Evolutionary conservation across 2,113 vertebrate species (phyloP).

Genomic region (Cottus gobio): DNA sequence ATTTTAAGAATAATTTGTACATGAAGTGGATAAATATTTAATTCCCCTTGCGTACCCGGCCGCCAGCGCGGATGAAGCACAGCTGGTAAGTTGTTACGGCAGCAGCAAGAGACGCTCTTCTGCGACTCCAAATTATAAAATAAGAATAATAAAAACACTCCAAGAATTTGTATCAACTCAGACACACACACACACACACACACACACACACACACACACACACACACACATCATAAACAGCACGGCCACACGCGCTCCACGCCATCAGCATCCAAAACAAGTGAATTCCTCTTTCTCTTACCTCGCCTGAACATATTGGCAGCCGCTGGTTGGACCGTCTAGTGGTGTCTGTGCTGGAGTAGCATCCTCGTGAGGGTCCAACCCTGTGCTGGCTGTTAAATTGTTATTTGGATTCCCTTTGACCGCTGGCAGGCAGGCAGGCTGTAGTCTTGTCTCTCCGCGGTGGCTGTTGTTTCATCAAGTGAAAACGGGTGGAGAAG

Average conservation of each 20-base stretch:
- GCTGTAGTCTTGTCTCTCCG: conserved; percentile 43
- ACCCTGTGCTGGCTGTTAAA: conserved; percentile 18
- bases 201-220: conserved; percentile 1
- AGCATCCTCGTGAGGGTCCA: conserved; percentile 69
- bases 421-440: conserved; percentile 28
- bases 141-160: not conserved
- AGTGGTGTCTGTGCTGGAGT: conserved; percentile 65
- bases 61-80: conserved; percentile 5
- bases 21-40: conserved; percentile 77
- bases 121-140: not conserved
- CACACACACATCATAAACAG: conserved; percentile 3
- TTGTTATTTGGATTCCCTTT: conserved; percentile 54
- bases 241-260: not conserved
- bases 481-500: conserved; percentile 37
- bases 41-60: conserved; percentile 42
- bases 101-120: not conserved
- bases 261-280: not conserved
- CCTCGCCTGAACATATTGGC: conserved; percentile 81
- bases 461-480: conserved; percentile 32
- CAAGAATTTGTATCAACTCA: conserved; percentile 15
- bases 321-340: conserved; percentile 69
- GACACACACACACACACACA: not conserved
- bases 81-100: conserved; percentile 19
- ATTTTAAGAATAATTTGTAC: conserved; percentile 74
- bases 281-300: conserved; percentile 51